Percentiles rank a stretch among this genome's conserved stretches.
phyloP scores from a whole-genome alignment of 2,113 vertebrate species.

The Nestor notabilis region DNA sequence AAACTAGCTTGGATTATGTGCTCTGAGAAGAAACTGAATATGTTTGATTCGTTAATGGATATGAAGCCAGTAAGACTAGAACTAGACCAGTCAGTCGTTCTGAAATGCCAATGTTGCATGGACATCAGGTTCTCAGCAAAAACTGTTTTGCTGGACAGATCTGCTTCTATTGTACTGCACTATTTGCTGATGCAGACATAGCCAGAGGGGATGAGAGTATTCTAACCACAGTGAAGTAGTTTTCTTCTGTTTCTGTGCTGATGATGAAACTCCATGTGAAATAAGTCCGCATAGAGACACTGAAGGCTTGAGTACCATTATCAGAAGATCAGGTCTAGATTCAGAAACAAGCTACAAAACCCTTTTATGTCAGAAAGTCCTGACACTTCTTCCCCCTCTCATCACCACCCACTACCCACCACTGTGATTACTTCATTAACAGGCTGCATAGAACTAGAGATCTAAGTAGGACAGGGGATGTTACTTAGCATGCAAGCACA shows the following conservation, averaged over 20 bases:
- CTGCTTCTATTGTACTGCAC: background rate
- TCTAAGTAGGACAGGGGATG: background rate
- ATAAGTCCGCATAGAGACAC: background rate
- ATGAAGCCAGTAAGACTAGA: background rate
- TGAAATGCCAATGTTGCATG: background rate
- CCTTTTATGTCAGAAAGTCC: background rate
- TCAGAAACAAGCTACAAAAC: background rate
- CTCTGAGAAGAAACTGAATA: background rate
- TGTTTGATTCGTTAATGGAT: background rate
- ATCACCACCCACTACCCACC: background rate
- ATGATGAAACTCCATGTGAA: background rate
- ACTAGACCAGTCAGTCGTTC: background rate
- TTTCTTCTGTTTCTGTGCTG: background rate
- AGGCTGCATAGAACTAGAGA: background rate
- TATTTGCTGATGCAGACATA: constrained; percentile 11
- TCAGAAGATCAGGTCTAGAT: background rate
- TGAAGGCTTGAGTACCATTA: background rate
- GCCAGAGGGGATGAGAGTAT: background rate
- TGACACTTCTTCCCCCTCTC: background rate
- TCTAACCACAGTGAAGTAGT: background rate
- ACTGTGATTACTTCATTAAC: background rate
- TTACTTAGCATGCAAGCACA: background rate
- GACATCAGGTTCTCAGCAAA: background rate
- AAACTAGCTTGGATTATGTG: background rate
- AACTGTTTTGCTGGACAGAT: background rate